Evolutionary conservation across 2,797 vertebrate genomes (phyloP).

Genomic region (Phataginus tricuspis): DNA sequence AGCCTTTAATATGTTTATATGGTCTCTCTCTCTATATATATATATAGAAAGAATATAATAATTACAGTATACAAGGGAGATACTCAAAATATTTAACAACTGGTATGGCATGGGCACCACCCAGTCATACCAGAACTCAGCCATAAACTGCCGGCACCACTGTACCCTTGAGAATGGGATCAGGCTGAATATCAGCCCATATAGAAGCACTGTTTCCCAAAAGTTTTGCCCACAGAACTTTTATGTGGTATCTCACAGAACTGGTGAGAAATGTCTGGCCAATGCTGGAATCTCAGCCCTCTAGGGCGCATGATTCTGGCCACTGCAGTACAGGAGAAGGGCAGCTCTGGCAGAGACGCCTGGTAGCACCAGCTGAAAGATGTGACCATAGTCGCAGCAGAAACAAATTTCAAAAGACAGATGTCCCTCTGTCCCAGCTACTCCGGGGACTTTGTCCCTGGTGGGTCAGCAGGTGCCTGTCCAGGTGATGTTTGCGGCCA

Average conservation of each 20-base stretch:
- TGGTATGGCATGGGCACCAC: not conserved
- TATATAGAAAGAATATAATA: not conserved
- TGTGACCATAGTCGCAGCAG: conserved; percentile 21
- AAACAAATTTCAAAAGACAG: conserved; percentile 68
- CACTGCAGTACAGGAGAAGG: not conserved
- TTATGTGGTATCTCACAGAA: conserved; percentile 27
- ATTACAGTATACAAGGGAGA: conserved; percentile 5
- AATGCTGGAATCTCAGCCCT: not conserved
- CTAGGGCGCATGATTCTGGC: conserved; percentile 4
- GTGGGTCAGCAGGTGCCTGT: conserved; percentile 79
- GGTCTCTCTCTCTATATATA: not conserved
- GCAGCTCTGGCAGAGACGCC: conserved; percentile 53
- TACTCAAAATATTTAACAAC: conserved; percentile 53
- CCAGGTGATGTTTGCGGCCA: conserved; percentile 89
- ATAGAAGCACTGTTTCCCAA: conserved; percentile 33
- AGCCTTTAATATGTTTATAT: conserved; percentile 14
- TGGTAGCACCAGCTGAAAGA: conserved; percentile 65
- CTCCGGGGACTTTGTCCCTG: conserved; percentile 74
- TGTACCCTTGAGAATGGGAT: not conserved
- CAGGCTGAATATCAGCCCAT: conserved; percentile 42
- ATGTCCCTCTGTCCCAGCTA: conserved; percentile 72
- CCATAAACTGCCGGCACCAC: not conserved
- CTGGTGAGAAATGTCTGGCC: conserved; percentile 34
- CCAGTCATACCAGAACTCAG: conserved; percentile 22
- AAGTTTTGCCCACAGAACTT: conserved; percentile 37